Conservation (phyloP, 2,113 vertebrate genomes). For the Candoia aspera region DNA sequence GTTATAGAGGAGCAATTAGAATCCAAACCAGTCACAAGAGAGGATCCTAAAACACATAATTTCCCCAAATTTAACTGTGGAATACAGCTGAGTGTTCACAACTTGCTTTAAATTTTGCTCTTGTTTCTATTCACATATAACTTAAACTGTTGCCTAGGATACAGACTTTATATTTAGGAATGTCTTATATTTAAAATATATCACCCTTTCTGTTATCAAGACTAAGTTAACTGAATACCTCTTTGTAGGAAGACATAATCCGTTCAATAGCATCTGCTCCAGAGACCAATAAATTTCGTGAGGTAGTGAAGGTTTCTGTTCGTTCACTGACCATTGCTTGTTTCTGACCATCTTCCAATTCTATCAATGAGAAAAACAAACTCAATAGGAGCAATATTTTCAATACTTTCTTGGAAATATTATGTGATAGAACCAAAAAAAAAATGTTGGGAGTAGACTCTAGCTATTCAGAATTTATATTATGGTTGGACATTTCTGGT, state of each 20-base stretch:
- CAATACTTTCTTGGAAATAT: not conserved
- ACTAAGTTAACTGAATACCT: slow-evolving; percentile 75
- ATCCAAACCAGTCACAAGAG: not conserved
- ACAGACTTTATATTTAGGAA: not conserved
- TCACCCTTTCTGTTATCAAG: not conserved
- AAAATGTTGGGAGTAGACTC: not conserved
- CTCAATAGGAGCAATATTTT: not conserved
- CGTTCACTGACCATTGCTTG: slow-evolving; percentile 94
- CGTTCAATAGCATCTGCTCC: slow-evolving; percentile 97
- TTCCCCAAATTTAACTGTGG: not conserved
- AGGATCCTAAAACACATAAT: not conserved
- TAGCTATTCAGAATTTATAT: not conserved
- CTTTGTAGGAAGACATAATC: slow-evolving; percentile 99
- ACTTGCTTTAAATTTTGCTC: not conserved
- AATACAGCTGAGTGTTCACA: not conserved
- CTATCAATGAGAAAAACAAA: slow-evolving; percentile 65
- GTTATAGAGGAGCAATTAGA: too few species aligned
- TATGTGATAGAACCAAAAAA: not conserved
- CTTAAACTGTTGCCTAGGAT: not conserved
- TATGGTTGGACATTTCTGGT: not conserved
- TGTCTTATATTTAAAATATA: not conserved
- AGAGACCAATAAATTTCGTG: slow-evolving; percentile 92
- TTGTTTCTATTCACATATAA: not conserved
- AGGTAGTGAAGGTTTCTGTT: slow-evolving; percentile 96
- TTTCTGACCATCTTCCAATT: slow-evolving; percentile 87